These are phyloP conservation scores for Etheostoma perlongum DNA, from an alignment of 2,797 vertebrate species.

Conservation along the genomic window DNA sequence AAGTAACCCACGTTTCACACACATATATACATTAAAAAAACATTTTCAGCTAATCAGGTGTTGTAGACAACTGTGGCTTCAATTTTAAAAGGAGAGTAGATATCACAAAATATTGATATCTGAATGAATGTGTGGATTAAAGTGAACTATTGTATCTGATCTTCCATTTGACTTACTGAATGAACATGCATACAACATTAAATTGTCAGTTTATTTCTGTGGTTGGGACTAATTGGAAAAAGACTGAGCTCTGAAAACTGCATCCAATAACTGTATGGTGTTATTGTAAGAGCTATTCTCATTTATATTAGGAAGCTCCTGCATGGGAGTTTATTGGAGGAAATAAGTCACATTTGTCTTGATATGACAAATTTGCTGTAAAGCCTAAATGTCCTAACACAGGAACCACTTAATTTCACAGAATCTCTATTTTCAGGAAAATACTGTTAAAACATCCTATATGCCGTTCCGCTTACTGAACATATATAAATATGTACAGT, in stretches of 20 bases:
- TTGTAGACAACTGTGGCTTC: not conserved
- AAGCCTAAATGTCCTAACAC: not conserved
- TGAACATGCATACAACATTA: no score
- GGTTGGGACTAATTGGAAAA: no score
- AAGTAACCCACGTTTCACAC: no score
- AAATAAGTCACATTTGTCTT: not conserved
- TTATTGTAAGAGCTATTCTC: not conserved
- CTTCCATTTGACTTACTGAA: not conserved
- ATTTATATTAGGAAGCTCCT: not conserved
- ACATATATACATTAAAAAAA: not conserved
- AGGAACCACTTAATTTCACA: not conserved
- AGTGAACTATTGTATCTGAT: not conserved
- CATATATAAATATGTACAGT: not conserved
- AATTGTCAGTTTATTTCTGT: not conserved
- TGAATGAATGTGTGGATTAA: not conserved
- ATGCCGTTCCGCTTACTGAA: not conserved
- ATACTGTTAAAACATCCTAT: not conserved
- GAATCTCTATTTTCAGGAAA: not conserved
- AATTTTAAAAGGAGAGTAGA: not conserved
- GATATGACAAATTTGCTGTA: not conserved
- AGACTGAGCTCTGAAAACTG: no score
- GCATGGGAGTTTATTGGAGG: not conserved
- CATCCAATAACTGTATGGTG: no score
- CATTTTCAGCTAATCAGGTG: not conserved
- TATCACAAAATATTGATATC: not conserved